Percentiles rank a stretch among this genome's conserved stretches.
Conservation (phyloP, 2,113 vertebrate species). For the Sinocyclocheilus rhinocerous region DNA sequence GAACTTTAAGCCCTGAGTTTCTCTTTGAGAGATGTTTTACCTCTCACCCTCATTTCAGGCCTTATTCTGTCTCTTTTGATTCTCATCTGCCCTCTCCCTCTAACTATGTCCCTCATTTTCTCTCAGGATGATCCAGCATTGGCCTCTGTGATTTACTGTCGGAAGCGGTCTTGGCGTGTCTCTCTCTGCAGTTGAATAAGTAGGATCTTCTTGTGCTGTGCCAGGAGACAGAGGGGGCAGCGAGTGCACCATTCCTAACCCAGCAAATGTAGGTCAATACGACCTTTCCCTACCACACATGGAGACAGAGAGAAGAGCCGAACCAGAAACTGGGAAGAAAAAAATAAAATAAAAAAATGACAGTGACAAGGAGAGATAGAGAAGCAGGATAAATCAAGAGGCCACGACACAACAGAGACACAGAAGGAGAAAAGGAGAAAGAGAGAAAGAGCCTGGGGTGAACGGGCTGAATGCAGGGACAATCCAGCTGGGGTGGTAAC, state of each 20-base stretch:
- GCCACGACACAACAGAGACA: slow-evolving; percentile 36
- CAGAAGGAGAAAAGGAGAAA: slow-evolving; percentile 27
- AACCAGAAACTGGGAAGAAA: slow-evolving; percentile 8
- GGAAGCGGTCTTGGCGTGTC: neutral
- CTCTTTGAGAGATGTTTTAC: neutral
- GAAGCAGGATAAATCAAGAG: slow-evolving; percentile 30
- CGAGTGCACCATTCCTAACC: slow-evolving; percentile 39
- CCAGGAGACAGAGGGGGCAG: slow-evolving; percentile 46
- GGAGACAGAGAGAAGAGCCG: slow-evolving; percentile 34
- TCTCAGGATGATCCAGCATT: slow-evolving; percentile 1
- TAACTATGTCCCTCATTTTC: slow-evolving; percentile 12
- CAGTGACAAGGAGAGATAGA: neutral
- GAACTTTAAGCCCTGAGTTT: neutral
- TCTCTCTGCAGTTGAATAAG: slow-evolving; percentile 37
- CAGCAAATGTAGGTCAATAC: slow-evolving; percentile 56
- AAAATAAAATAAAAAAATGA: slow-evolving; percentile 1
- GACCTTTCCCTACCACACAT: slow-evolving; percentile 57
- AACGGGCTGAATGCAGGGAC: neutral
- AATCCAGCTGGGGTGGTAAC: slow-evolving; percentile 32
- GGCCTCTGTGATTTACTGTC: slow-evolving; percentile 21
- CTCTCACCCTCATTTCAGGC: neutral
- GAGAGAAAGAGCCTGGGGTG: slow-evolving; percentile 11
- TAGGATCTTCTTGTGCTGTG: slow-evolving; percentile 35
- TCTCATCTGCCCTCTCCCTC: neutral
- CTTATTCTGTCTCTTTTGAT: slow-evolving; percentile 9